Base-by-base conservation (phyloP, 2,113 vertebrate species). In the Gallinago paraguaiae region DNA sequence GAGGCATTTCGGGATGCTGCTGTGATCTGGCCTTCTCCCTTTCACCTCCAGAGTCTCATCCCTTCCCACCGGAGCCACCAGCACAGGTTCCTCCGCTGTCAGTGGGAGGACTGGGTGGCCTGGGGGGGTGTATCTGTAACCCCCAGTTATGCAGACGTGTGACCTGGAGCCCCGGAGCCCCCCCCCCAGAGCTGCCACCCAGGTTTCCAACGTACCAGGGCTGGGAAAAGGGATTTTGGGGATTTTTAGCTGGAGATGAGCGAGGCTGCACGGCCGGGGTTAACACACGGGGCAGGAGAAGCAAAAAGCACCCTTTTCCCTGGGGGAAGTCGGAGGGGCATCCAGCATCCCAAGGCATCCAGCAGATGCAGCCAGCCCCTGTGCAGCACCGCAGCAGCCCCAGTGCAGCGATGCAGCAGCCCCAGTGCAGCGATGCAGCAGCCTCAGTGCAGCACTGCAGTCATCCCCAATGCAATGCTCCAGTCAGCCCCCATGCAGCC, bases 71-170 rank as follows among this genome's bases (percentile, higher is more conserved):
- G 25, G 22, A 65, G n/a, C 13, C 48, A 25, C 1, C 1, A 12
- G 41, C 41, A 27, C 11, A 56, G 31, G n/a, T 16, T 50, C 59
- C 37, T 25, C 43, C 5, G 0, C 3, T 2, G 23, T 11, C 37
- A 2, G 19, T 1, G 31, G 65, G 41, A n/a, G 51, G 57, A 13
- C 12, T 0, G 45, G 28, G 51, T 0, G 24, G 39, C 17, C 23
- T 7, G 37, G 6, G n/a, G n/a, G n/a, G n/a, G n/a, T n/a, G n/a
- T n/a, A n/a, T n/a, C n/a, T n/a, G 46, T 19, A 5, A 17, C 1
- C 9, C 30, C n/a, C 53, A 7, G 64, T 13, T 24, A 28, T 1
- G 3, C 56, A 3, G 1, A 3, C 0, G 17, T 18, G 45, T 22
- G 6, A 8, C 30, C n/a, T 27, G 1, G 31, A 45, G 53, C 30